Base-by-base conservation (phyloP, 2,113 vertebrate species). In the Bos indicus region DNA sequence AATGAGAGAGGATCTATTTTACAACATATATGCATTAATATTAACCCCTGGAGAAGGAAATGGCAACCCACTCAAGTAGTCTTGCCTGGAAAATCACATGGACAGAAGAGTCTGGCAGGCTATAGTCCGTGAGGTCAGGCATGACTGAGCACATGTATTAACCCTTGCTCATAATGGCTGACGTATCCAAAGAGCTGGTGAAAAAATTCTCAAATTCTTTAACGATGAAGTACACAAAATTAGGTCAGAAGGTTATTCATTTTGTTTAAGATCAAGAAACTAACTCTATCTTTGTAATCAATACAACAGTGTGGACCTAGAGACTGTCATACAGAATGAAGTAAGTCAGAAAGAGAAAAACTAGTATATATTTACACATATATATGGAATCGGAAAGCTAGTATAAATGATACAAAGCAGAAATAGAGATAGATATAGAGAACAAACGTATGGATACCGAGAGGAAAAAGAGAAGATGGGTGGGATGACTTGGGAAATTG, bases 11-110 rank as follows among this genome's bases (percentile, higher is more conserved):
- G 52, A 83, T 59, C 36, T 15, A 43, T 43, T 77, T 77, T 95
- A 77, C 23, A 74, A 52, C 48, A 80, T 91, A 64, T 93, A 95
- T 74, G 51, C 71, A 96, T 84, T 97, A 94, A 92, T 83, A 77
- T 43, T 77, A 77, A 77, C 23, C 40, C 71, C 40, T 43, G 40
- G 40, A 43, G 71, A 43, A 43, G 40, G 71, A 77, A 77, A 43
- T 43, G 23, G 23, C 23, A 77, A 43, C 71, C 36, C 40, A 43
- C 40, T 77, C 40, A 40, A 77, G 40, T 43, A 26, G 5, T 43
- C 71, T 26, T 77, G 71, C 40, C 6, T 26, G 23, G 40, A 77
- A 77, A 77, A 26, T 43, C 12, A 0, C 40, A 40, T 77, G 71
- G 40, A 43, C 71, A 40, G 23, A 77, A 40, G 36, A 40, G n/a